Evolutionary conservation across 2,888 invertebrate species (phyloP).

Genomic region (Chaitophorus viminalis): DNA sequence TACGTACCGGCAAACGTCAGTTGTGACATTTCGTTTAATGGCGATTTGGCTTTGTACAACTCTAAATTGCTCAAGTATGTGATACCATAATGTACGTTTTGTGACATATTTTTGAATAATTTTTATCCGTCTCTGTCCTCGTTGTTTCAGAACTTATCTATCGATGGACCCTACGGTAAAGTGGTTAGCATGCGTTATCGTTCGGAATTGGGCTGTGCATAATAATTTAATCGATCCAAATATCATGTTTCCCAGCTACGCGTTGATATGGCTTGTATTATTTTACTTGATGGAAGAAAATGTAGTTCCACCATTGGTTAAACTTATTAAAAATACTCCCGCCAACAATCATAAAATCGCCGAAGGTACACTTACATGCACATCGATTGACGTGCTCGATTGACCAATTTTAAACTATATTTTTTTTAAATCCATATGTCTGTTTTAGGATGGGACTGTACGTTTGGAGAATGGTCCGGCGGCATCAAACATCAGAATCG

Average conservation of each 20-base stretch:
- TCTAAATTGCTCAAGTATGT: conserved; percentile 62
- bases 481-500: neutral
- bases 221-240: conserved; percentile 63
- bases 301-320: conserved; percentile 62
- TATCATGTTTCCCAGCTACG: conserved; percentile 64
- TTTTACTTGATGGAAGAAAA: conserved; percentile 64
- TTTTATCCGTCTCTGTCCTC: neutral
- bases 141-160: conserved; percentile 63
- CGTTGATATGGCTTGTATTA: conserved; percentile 64
- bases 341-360: neutral
- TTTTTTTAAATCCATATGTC: too few species aligned
- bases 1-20: conserved; percentile 55
- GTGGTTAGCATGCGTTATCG: conserved; percentile 63
- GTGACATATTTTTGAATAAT: neutral
- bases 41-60: conserved; percentile 62
- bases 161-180: conserved; percentile 60
- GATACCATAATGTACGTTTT: neutral
- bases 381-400: too few species aligned
- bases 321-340: conserved; percentile 6
- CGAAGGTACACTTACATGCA: too few species aligned
- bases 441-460: conserved; percentile 61
- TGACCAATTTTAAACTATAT: too few species aligned
- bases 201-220: conserved; percentile 63
- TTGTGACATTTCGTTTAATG: conserved; percentile 63
- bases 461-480: neutral